Conservation (phyloP, 1,140 invertebrate species). For the Rhizoglyphus robini region DNA sequence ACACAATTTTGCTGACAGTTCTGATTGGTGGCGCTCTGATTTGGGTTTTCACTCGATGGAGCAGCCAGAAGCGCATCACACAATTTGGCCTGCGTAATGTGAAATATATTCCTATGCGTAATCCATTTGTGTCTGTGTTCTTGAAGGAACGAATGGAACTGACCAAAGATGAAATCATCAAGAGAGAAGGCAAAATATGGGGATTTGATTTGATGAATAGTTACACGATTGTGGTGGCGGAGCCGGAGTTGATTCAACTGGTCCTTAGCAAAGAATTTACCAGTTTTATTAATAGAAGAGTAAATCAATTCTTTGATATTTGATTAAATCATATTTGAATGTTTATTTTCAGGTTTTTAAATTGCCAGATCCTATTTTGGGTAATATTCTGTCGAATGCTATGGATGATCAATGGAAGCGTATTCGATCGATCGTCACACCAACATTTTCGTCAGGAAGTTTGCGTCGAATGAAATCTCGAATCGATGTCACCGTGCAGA, state of each 20-base stretch:
- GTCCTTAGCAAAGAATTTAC: slow-evolving; percentile 25
- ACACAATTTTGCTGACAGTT: too few relatives aligned
- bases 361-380: background rate
- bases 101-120: too few relatives aligned
- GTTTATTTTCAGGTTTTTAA: too few relatives aligned
- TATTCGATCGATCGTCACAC: background rate
- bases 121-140: too few relatives aligned
- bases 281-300: slow-evolving; percentile 22
- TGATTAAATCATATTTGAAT: background rate
- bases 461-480: background rate
- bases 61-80: too few relatives aligned
- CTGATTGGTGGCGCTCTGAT: too few relatives aligned
- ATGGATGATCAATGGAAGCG: background rate
- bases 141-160: slow-evolving; percentile 3
- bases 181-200: slow-evolving; percentile 1
- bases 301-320: too few relatives aligned
- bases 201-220: background rate
- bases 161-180: slow-evolving; percentile 2
- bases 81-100: too few relatives aligned
- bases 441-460: background rate
- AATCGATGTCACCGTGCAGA: background rate
- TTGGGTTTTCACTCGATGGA: too few relatives aligned
- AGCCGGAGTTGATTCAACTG: slow-evolving; percentile 24
- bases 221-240: slow-evolving; percentile 20
- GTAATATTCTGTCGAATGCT: background rate